phyloP scores from a whole-genome alignment of 2,888 invertebrate genomes.

The Caenorhabditis becei region DNA sequence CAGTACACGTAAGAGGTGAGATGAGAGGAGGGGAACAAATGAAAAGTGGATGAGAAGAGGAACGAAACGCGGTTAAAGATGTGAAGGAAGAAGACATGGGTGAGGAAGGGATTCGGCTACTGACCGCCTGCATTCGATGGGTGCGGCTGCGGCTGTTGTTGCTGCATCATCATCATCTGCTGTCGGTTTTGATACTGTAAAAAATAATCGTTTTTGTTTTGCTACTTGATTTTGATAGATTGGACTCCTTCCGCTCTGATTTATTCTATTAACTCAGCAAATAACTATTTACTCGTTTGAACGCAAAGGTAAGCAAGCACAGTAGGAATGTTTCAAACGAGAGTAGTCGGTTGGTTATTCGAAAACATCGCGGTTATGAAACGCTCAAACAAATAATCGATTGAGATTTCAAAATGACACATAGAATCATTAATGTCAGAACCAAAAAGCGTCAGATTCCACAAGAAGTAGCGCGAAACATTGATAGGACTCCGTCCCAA shows the following conservation, averaged over 20 bases:
- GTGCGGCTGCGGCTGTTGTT: constrained; percentile 49
- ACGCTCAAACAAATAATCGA: neutral
- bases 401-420: neutral
- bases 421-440: neutral
- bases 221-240: neutral
- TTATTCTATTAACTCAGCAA: neutral
- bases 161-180: constrained; percentile 45
- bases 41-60: constrained; percentile 19
- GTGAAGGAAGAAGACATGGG: neutral
- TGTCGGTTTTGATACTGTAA: constrained; percentile 56
- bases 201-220: too few species aligned
- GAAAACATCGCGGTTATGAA: neutral
- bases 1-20: constrained; percentile 41
- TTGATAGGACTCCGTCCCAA: neutral
- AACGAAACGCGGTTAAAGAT: constrained; percentile 26
- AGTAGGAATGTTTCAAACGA: neutral
- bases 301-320: neutral
- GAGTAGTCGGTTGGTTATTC: constrained; percentile 2
- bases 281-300: neutral
- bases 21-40: constrained; percentile 22
- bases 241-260: neutral
- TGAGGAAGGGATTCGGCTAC: neutral
- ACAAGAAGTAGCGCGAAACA: constrained; percentile 10
- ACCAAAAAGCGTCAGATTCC: constrained; percentile 1
- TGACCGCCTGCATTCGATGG: constrained; percentile 51